phyloP scores from a whole-genome alignment of 1,140 invertebrate genomes.

The Sitobion miscanthi region DNA sequence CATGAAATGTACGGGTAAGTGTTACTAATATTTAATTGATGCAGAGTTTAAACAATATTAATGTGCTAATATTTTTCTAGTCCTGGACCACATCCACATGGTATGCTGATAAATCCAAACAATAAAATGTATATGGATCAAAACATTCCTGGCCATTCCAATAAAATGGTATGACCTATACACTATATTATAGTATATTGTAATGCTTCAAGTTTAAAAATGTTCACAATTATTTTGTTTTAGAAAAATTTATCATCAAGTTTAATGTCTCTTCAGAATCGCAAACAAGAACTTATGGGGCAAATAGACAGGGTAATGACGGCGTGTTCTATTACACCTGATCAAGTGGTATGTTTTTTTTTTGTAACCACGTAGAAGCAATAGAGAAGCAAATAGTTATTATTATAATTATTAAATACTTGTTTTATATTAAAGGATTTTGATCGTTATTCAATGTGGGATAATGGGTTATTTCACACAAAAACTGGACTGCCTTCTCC shows the following conservation, averaged over 20 bases:
- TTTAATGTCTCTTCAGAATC: conserved; percentile 70
- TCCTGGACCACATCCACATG: conserved; percentile 37
- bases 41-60: neutral
- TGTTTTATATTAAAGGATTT: conserved; percentile 29
- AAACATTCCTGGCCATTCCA: conserved; percentile 43
- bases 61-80: neutral
- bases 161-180: conserved; percentile 38
- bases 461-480: conserved; percentile 61
- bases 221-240: neutral
- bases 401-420: neutral
- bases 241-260: conserved; percentile 65
- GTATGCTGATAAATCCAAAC: conserved; percentile 37
- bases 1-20: conserved; percentile 41
- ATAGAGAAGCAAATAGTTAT: neutral
- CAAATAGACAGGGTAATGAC: conserved; percentile 71
- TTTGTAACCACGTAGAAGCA: neutral
- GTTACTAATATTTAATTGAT: neutral
- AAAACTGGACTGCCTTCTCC: conserved; percentile 48
- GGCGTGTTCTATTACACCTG: conserved; percentile 46
- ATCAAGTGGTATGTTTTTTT: conserved; percentile 36
- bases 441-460: conserved; percentile 55
- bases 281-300: conserved; percentile 72
- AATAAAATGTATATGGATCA: conserved; percentile 53
- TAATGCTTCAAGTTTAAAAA: neutral
- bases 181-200: neutral